Evolutionary conservation across 92 coral and sea anemone species (phyloP).

Genomic region (Porites rus): DNA sequence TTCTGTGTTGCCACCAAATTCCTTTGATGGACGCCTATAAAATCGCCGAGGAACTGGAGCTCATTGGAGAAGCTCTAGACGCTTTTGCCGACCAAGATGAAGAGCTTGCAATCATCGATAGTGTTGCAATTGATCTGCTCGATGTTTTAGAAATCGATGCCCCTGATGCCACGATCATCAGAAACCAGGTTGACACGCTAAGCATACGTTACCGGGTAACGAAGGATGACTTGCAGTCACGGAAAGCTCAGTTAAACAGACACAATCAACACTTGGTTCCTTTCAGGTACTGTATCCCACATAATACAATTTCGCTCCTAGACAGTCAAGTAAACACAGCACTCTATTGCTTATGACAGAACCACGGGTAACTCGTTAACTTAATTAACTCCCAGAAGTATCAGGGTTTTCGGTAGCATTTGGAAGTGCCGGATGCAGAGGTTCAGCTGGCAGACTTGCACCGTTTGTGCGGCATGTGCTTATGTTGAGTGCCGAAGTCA

Average conservation of each 20-base stretch:
- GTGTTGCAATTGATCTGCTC: slow-evolving; percentile 72
- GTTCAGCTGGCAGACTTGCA: no score
- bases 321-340: background rate
- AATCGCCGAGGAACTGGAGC: slow-evolving; percentile 65
- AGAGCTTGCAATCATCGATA: slow-evolving; percentile 73
- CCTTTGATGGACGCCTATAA: slow-evolving; percentile 72
- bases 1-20: slow-evolving; percentile 70
- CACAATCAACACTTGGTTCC: slow-evolving; percentile 83
- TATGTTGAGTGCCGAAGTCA: no score
- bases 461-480: no score
- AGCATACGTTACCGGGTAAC: slow-evolving; percentile 78
- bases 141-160: slow-evolving; percentile 77
- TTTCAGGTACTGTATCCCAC: slow-evolving; percentile 36
- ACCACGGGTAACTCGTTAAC: no score
- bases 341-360: background rate
- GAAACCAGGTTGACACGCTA: slow-evolving; percentile 75
- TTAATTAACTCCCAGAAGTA: no score
- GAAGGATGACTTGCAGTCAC: slow-evolving; percentile 75
- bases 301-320: no score
- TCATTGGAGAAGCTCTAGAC: slow-evolving; percentile 60
- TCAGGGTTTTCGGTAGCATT: no score
- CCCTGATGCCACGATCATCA: slow-evolving; percentile 75
- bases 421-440: no score
- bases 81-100: slow-evolving; percentile 72
- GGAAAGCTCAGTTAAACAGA: slow-evolving; percentile 73